Evolutionary conservation across 2,113 vertebrate genomes (phyloP).

Genomic region (Peromyscus leucopus): DNA sequence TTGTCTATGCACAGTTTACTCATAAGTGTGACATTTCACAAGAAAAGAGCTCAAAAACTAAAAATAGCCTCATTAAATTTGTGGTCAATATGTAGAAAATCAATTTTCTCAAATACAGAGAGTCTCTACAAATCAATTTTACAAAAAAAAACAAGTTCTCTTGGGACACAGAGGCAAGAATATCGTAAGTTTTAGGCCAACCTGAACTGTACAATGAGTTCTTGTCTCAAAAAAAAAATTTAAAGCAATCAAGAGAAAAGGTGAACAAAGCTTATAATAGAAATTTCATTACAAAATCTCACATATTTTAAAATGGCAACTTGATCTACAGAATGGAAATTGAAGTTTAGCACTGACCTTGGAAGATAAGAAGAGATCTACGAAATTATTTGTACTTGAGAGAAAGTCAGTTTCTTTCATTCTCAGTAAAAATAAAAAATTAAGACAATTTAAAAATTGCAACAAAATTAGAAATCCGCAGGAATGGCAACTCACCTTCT

Average conservation of each 20-base stretch:
- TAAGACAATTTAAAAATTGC: background rate
- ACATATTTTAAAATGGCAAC: constrained; percentile 8
- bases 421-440: background rate
- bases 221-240: background rate
- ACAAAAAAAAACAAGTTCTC: background rate
- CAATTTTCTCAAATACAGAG: background rate
- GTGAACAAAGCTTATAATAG: background rate
- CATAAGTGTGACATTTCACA: background rate
- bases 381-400: background rate
- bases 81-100: background rate
- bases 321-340: background rate
- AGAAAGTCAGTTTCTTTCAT: background rate
- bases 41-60: background rate
- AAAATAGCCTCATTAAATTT: background rate
- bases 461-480: background rate
- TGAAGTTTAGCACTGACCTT: background rate
- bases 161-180: background rate
- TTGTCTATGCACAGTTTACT: background rate
- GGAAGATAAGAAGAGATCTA: background rate
- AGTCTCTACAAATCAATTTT: constrained; percentile 17
- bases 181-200: background rate
- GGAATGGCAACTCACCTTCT: background rate
- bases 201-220: background rate
- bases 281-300: background rate
- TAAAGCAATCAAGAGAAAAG: background rate